These are phyloP conservation scores for Mus musculus DNA, from an alignment of 2,113 vertebrate genomes.

Conservation along the genomic window DNA sequence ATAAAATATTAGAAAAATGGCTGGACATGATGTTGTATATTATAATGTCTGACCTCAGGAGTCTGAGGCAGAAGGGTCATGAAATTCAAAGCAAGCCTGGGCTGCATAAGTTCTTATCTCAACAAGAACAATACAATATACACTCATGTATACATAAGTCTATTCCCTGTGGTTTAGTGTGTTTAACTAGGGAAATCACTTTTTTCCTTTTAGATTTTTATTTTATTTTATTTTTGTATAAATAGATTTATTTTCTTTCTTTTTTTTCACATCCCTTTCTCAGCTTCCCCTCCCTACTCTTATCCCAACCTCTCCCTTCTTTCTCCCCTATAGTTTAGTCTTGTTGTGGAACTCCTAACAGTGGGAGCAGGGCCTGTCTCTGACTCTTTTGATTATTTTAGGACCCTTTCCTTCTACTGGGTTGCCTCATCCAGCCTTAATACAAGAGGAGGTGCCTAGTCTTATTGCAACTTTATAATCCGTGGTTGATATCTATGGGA, in stretches of 20 bases:
- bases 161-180: not conserved
- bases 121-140: not conserved
- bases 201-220: not conserved
- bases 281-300: not conserved
- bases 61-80: not conserved
- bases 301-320: not conserved
- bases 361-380: not conserved
- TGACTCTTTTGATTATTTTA: not conserved
- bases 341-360: not conserved
- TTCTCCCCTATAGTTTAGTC: not conserved
- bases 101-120: not conserved
- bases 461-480: not conserved
- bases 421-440: not conserved
- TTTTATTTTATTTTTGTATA: not conserved
- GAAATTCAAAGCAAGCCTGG: not conserved
- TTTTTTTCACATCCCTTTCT: not conserved
- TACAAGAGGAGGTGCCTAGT: not conserved
- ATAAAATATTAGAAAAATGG: not conserved
- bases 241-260: not conserved
- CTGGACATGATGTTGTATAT: not conserved
- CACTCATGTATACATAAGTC: not conserved
- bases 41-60: not conserved
- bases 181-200: not conserved
- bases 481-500: not conserved
- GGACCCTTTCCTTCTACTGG: not conserved